Percentiles rank a stretch among this genome's conserved stretches.
These are phyloP conservation scores for Zygothrica quintamaculata DNA, from an alignment of 2,888 invertebrate genomes.

Conservation along the genomic window DNA sequence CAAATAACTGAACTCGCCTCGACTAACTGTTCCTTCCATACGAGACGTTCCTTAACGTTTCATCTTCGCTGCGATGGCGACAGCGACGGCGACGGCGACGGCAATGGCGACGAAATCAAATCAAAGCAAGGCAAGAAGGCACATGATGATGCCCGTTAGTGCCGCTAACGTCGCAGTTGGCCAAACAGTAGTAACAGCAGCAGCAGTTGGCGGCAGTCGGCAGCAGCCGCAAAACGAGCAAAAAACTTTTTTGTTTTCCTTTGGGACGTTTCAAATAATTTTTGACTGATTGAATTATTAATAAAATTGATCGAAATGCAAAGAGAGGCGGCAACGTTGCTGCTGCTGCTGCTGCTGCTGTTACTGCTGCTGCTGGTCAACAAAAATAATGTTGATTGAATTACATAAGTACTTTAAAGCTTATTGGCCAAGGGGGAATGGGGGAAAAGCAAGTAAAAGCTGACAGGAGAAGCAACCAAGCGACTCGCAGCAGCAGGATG, in stretches of 20 bases:
- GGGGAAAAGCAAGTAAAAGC: neutral
- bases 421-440: slow-evolving; percentile 22
- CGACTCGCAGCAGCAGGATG: neutral
- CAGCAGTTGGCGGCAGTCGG: slow-evolving; percentile 13
- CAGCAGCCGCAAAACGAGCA: slow-evolving; percentile 45
- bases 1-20: slow-evolving; percentile 58
- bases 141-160: slow-evolving; percentile 27
- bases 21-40: slow-evolving; percentile 2
- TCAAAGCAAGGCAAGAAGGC: slow-evolving; percentile 53
- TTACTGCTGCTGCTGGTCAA: slow-evolving; percentile 56
- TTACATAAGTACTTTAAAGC: slow-evolving; percentile 58
- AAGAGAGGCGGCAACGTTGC: slow-evolving; percentile 44
- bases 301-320: slow-evolving; percentile 82
- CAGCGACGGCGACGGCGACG: slow-evolving; percentile 13
- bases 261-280: slow-evolving; percentile 78
- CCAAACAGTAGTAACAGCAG: slow-evolving; percentile 28
- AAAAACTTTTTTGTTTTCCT: slow-evolving; percentile 79
- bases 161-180: slow-evolving; percentile 19
- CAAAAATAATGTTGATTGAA: slow-evolving; percentile 65
- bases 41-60: slow-evolving; percentile 27
- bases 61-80: slow-evolving; percentile 22
- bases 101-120: slow-evolving; percentile 22
- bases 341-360: slow-evolving; percentile 17
- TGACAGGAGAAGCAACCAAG: neutral
- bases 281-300: slow-evolving; percentile 83